Conservation (phyloP, 2,888 invertebrate genomes). For the Stenodera caucasica region DNA sequence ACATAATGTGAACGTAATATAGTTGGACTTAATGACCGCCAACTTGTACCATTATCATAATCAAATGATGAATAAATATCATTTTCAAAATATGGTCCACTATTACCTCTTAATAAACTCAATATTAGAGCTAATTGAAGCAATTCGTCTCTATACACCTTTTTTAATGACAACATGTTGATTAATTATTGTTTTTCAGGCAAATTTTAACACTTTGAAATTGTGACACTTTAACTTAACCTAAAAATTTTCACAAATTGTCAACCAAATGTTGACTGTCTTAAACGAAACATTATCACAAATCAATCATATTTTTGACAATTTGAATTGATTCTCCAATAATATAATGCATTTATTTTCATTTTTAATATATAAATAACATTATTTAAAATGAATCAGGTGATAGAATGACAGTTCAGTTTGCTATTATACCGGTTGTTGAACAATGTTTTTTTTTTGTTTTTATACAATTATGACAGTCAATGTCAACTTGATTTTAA, state of each 20-base stretch:
- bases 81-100: slow-evolving; percentile 68
- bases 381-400: slow-evolving; percentile 34
- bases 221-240: slow-evolving; percentile 30
- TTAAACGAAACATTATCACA: slow-evolving; percentile 18
- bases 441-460: slow-evolving; percentile 5
- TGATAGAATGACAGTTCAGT: slow-evolving; percentile 41
- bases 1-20: slow-evolving; percentile 65
- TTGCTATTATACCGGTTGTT: slow-evolving; percentile 34
- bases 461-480: slow-evolving; percentile 14
- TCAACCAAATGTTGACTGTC: not conserved
- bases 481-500: slow-evolving; percentile 7
- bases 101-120: slow-evolving; percentile 77
- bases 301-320: not conserved
- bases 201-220: not conserved
- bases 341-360: not conserved
- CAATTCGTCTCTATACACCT: slow-evolving; percentile 79
- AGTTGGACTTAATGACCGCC: slow-evolving; percentile 63
- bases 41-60: slow-evolving; percentile 69
- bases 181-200: slow-evolving; percentile 16
- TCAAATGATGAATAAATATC: slow-evolving; percentile 56
- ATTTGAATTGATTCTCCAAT: not conserved
- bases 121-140: slow-evolving; percentile 79
- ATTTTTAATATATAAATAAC: not conserved
- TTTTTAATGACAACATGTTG: slow-evolving; percentile 78
- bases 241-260: slow-evolving; percentile 25